Percentiles rank a stretch among this genome's conserved stretches.
Evolutionary conservation across 2,113 vertebrate species (phyloP).

Genomic region (Halichoeres trimaculatus): DNA sequence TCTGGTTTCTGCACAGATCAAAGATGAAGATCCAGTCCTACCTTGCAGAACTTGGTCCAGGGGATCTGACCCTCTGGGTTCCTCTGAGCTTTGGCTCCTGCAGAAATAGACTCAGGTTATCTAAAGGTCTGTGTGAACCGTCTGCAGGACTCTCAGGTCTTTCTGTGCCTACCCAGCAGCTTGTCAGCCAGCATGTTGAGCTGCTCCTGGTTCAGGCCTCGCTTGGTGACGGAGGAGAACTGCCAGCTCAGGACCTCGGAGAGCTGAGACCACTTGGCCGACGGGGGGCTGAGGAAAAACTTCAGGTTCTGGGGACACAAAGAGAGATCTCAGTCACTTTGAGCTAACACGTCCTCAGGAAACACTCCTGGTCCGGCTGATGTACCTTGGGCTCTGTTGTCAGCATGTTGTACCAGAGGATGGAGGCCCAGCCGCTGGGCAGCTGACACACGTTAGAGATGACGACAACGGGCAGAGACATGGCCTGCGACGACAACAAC

Average conservation of each 20-base stretch:
- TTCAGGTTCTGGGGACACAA: constrained; percentile 84
- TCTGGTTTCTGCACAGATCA: no score
- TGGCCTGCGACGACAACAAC: constrained; percentile 83
- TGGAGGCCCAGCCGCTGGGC: constrained; percentile 97
- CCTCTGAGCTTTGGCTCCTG: constrained; percentile 84
- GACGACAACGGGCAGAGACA: constrained; percentile 93
- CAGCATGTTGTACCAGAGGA: constrained; percentile 99
- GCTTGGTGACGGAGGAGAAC: constrained; percentile 90
- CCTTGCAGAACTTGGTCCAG: constrained; percentile 98
- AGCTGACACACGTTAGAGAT: constrained; percentile 98
- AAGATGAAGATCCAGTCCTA: constrained; percentile 72
- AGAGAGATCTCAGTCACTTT: no score
- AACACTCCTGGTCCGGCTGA: no score
- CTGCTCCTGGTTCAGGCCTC: constrained; percentile 92
- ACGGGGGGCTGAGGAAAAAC: constrained; percentile 91
- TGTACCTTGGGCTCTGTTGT: constrained; percentile 91
- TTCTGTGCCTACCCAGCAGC: constrained; percentile 85
- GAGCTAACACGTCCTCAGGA: no score
- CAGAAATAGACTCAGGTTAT: constrained; percentile 19
- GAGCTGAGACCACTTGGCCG: constrained; percentile 87
- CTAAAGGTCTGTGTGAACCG: neutral
- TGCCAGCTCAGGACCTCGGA: constrained; percentile 94
- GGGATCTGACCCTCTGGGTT: constrained; percentile 90
- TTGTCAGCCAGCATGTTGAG: constrained; percentile 94
- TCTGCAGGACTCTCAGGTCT: neutral